phyloP scores from a whole-genome alignment of 1,140 invertebrate species.

The Adoxophyes honmai region DNA sequence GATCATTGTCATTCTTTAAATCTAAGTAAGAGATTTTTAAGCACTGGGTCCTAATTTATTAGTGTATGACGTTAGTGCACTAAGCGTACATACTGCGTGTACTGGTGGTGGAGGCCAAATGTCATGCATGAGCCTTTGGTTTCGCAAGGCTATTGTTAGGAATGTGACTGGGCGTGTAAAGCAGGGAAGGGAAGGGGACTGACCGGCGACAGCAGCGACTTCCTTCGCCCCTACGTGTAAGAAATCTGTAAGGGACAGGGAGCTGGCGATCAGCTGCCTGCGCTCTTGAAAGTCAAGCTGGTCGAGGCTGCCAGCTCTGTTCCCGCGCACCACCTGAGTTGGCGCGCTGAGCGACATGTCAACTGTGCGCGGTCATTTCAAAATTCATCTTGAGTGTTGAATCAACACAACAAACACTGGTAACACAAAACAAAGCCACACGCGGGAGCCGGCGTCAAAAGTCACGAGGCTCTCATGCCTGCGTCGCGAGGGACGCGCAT shows the following conservation, averaged over 20 bases:
- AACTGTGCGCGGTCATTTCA: constrained; percentile 71
- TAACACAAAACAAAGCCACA: constrained; percentile 62
- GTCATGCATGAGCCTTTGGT: constrained; percentile 33
- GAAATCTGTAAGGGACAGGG: constrained; percentile 90
- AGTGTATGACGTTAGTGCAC: constrained; percentile 5
- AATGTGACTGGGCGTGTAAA: constrained; percentile 35
- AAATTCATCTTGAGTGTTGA: constrained; percentile 49
- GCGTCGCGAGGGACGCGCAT: constrained; percentile 66
- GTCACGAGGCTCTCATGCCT: constrained; percentile 46
- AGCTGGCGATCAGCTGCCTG: constrained; percentile 91
- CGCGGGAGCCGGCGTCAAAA: constrained; percentile 36
- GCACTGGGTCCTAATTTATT: constrained; percentile 11
- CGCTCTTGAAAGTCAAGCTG: constrained; percentile 95
- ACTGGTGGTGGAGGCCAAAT: constrained; percentile 17
- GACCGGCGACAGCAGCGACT: constrained; percentile 77
- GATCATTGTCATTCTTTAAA: background rate
- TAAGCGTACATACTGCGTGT: background rate
- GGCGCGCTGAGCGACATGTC: constrained; percentile 73
- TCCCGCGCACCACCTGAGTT: constrained; percentile 69
- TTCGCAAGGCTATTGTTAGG: constrained; percentile 57
- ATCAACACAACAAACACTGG: constrained; percentile 52
- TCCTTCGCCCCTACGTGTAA: constrained; percentile 85
- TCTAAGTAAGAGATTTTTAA: background rate
- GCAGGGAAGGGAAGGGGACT: constrained; percentile 40
- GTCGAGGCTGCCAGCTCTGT: constrained; percentile 89